Evolutionary conservation across 2,888 invertebrate species (phyloP).

Genomic region (Meloe dianella): DNA sequence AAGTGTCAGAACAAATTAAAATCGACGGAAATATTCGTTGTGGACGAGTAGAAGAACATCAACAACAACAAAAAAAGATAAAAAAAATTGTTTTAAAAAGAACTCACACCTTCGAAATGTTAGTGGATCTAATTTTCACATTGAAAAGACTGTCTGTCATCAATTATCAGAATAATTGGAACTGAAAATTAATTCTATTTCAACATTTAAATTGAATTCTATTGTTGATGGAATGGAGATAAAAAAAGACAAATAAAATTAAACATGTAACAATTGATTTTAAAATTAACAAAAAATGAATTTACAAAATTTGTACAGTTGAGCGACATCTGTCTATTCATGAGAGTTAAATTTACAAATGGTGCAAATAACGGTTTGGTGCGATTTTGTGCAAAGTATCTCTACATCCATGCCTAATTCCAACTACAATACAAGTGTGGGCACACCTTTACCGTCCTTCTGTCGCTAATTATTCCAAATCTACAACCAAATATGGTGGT

Average conservation of each 20-base stretch:
- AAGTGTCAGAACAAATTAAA: constrained; percentile 31
- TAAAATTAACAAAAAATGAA: background rate
- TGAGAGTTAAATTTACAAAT: no score
- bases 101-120: background rate
- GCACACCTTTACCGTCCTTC: no score
- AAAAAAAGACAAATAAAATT: background rate
- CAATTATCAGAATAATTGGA: constrained; percentile 1
- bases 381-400: no score
- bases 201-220: constrained; percentile 3
- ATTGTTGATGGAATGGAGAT: background rate
- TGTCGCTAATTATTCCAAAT: no score
- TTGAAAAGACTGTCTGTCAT: background rate
- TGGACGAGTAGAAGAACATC: background rate
- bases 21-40: background rate
- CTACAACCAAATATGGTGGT: no score
- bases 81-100: background rate
- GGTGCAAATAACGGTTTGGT: no score
- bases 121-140: background rate
- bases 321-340: no score
- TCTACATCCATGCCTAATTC: no score
- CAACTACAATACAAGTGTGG: no score
- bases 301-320: no score
- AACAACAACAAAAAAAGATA: background rate
- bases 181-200: background rate
- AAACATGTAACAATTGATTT: background rate